Base-by-base conservation (phyloP, 2,888 invertebrate genomes). In the Aethes cnicana region DNA sequence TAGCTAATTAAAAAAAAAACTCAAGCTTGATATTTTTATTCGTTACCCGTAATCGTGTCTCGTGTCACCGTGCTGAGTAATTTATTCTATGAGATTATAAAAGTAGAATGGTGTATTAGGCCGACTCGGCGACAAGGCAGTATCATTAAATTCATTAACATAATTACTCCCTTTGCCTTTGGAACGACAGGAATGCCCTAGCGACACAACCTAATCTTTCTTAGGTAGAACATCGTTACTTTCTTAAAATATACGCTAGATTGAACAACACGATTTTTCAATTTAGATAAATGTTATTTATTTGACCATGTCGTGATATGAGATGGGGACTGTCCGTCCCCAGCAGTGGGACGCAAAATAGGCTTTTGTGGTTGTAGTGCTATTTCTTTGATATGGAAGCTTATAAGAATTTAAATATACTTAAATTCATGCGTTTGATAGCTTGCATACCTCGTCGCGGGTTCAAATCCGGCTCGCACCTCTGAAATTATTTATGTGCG, bases 131-230 rank as follows among this genome's bases (percentile, higher is more conserved):
- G 63, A 61, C 68, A 57, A 65, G 65, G 61, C 58, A 63, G 57
- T 54, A 66, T 66, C 66, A 71, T 73, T 72, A 72, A 69, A 53
- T 65, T 66, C 66, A 71, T 73, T 72, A 72, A 69, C 64, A 68
- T 68, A 74, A 73, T 74, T 71, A 68, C 67, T 63, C 50, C 48
- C 59, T 63, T 62, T 68, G 66, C 67, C 64, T 62, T 56, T 53
- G 61, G 63, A 60, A 59, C 56, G 62, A 65, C 53, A 61, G 58
- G 58, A 60, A 56, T 58, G 50, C 57, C 54, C 53, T 43, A 32
- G 50, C 39, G 58, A 50, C 48, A 23, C 30, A 32, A 47, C 28
- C 42, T 48, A 54, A 58, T 42, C 42, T 52, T 36, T 41, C 28
- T 26, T 48, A 32, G 25, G 25, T 44, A 11, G 32, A 39, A 37